A percentile compares a stretch with the other conserved stretches of the same genome.
Conservation (phyloP, 2,797 vertebrate genomes). For the Brotula barbata region DNA sequence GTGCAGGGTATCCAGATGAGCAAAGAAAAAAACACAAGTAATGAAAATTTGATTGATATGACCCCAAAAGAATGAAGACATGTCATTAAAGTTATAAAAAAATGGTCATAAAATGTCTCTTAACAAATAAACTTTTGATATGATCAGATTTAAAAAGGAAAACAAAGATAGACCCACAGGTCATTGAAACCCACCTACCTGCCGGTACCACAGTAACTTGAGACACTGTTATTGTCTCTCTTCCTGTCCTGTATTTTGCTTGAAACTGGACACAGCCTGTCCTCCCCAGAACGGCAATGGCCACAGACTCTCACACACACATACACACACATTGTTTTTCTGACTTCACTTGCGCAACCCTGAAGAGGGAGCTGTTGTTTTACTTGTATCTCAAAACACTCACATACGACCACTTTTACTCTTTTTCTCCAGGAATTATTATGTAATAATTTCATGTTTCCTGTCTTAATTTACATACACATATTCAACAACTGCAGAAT, state of each 20-base stretch:
- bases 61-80: no score
- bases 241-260: conserved; percentile 50
- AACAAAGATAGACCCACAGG: conserved; percentile 20
- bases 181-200: conserved; percentile 36
- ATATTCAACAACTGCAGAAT: no score
- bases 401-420: conserved; percentile 9
- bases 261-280: conserved; percentile 59
- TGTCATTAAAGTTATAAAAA: no score
- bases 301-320: conserved; percentile 3
- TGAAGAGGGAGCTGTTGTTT: conserved; percentile 72
- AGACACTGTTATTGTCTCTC: conserved; percentile 51
- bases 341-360: conserved; percentile 10
- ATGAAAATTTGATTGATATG: no score
- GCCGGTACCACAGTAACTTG: conserved; percentile 49
- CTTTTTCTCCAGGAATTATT: no score
- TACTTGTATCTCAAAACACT: conserved; percentile 20
- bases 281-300: conserved; percentile 28
- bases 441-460: no score
- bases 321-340: conserved; percentile 3
- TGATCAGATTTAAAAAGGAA: conserved; percentile 22
- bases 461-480: no score
- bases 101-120: no score
- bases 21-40: no score
- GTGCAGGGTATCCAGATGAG: not conserved
- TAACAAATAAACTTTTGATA: no score